Evolutionary conservation across 2,797 vertebrate genomes (phyloP).

Genomic region (Micrastur ruficollis): DNA sequence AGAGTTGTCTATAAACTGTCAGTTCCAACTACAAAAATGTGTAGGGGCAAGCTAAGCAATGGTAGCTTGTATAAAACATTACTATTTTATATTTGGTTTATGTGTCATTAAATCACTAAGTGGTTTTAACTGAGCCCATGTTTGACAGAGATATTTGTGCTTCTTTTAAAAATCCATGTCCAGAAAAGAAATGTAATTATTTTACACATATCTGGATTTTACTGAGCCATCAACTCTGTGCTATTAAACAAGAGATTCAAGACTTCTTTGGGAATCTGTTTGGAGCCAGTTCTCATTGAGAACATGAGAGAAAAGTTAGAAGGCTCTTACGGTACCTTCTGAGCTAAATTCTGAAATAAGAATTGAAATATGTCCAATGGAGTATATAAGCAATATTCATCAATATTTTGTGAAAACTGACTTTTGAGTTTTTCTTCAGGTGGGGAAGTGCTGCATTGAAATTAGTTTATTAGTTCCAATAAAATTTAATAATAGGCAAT

Average conservation of each 20-base stretch:
- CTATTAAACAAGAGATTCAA: neutral
- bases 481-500: neutral
- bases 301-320: neutral
- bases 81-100: neutral
- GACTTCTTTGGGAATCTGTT: neutral
- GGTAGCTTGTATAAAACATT: neutral
- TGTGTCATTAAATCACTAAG: neutral
- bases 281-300: neutral
- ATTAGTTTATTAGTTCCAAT: neutral
- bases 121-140: neutral
- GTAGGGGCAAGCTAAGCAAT: neutral
- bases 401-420: neutral
- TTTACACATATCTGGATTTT: neutral
- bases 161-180: neutral
- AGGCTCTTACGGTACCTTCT: neutral
- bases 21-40: neutral
- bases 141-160: neutral
- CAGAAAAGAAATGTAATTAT: neutral
- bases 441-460: neutral
- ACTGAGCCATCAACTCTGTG: neutral
- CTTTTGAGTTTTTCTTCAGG: neutral
- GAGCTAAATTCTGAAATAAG: neutral
- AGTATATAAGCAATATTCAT: neutral
- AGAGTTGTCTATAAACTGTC: neutral
- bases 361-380: neutral